Conservation (phyloP, 2,797 vertebrate species). For the Channallabes apus region DNA sequence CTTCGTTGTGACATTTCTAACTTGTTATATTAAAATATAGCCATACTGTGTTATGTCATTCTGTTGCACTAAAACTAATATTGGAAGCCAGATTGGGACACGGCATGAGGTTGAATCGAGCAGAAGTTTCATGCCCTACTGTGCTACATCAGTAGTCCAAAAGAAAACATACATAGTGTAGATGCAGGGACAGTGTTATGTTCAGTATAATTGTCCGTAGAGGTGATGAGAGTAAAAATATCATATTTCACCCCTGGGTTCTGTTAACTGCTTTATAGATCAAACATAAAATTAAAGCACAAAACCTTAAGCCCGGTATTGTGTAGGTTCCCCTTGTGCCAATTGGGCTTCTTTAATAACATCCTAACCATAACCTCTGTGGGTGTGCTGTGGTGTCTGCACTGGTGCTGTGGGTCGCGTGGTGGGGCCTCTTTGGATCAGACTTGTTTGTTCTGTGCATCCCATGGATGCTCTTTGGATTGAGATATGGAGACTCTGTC, state of each 20-base stretch:
- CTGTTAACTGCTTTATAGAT: neutral
- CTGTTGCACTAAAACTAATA: constrained; percentile 15
- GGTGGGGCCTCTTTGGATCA: too few species aligned
- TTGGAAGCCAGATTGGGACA: constrained; percentile 33
- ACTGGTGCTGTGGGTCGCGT: too few species aligned
- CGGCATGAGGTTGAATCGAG: constrained; percentile 32
- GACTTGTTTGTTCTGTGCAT: too few species aligned
- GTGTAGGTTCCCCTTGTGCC: too few species aligned
- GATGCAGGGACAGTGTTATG: neutral
- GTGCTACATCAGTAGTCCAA: constrained; percentile 44
- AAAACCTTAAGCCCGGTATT: too few species aligned
- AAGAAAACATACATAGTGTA: neutral
- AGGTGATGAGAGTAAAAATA: neutral
- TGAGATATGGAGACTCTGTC: too few species aligned
- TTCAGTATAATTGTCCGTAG: constrained; percentile 4
- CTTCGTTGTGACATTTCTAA: constrained; percentile 50
- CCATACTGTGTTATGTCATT: constrained; percentile 51
- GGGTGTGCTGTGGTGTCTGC: too few species aligned
- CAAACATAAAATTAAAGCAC: too few species aligned
- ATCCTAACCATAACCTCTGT: too few species aligned
- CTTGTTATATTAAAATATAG: constrained; percentile 22
- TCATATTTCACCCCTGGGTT: neutral
- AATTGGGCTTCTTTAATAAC: too few species aligned
- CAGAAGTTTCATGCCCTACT: constrained; percentile 29
- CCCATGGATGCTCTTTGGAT: too few species aligned